A percentile compares a stretch with the other conserved stretches of the same genome.
Conservation (phyloP, 2,113 vertebrate genomes). For the Balaeniceps rex region DNA sequence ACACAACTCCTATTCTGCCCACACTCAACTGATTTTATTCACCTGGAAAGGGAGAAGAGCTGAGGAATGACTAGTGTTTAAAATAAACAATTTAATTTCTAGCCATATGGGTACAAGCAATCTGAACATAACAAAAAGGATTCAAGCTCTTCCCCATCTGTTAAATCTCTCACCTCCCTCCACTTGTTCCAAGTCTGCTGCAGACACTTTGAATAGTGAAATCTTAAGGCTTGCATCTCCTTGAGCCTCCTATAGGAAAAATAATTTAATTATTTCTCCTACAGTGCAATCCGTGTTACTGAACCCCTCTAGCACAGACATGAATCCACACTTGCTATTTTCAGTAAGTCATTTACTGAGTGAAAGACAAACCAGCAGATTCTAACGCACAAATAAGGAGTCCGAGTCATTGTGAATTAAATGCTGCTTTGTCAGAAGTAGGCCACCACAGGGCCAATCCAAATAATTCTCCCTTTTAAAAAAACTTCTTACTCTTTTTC, state of each 20-base stretch:
- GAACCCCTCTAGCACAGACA: neutral
- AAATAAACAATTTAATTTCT: neutral
- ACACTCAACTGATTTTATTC: neutral
- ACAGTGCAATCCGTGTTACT: neutral
- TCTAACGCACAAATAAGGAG: neutral
- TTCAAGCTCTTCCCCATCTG: neutral
- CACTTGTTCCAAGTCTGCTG: slow-evolving; percentile 67
- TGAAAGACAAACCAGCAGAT: neutral
- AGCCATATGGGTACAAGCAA: neutral
- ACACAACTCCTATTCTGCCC: neutral
- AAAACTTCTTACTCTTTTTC: slow-evolving; percentile 59
- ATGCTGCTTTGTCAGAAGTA: neutral
- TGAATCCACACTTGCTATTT: neutral
- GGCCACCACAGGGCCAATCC: neutral
- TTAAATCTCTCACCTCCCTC: slow-evolving; percentile 68
- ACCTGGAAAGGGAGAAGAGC: neutral
- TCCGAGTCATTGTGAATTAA: neutral
- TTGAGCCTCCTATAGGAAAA: slow-evolving; percentile 55
- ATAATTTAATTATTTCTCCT: neutral
- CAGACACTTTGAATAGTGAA: slow-evolving; percentile 44
- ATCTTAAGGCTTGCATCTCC: slow-evolving; percentile 10
- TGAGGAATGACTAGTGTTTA: neutral
- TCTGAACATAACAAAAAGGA: neutral
- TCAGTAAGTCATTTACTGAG: neutral
- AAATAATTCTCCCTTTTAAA: neutral